Evolutionary conservation across 2,888 invertebrate genomes (phyloP), one percentile per base, ranked within the genome.

Genomic region (Lapara coniferarum): DNA sequence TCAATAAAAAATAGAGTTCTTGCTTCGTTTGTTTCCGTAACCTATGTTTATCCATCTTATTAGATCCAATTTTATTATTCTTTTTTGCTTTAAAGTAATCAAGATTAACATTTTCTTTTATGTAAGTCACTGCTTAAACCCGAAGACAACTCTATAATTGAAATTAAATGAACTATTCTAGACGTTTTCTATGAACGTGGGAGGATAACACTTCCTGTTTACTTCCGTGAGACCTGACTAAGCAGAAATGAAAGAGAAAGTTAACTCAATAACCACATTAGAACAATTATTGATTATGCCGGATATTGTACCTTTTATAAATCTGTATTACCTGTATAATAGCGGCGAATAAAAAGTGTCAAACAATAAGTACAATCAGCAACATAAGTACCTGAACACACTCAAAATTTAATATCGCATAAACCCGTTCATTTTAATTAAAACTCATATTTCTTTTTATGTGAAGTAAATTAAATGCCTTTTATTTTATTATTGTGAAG

Each of bases 161-260:
- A 16, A 59, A 59, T 2, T 2, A 44, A 16, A 16, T n/a, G 30
- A 44, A 44, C 2, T 14, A n/a, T 44, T 59, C 10, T 16, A 59
- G 44, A 10, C 19, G 10, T 63, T 46, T 8, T 46, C 13, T 68
- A 49, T 59, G 58, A 81, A 80, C 81, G 83, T 83, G 83, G 73
- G 80, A 78, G 56, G 73, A 70, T 71, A 69, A 71, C 14, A 69
- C 77, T 81, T 80, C 79, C 78, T 78, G 59, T 44, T 10, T 59
- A 72, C 77, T 82, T 82, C 82, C 82, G 80, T 78, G 81, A 81
- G 78, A 81, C 73, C 69, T 69, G 70, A 44, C 37, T 30, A 37
- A 66, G 13, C 37, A 69, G 16, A 63, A 68, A 59, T 59, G 44
- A 59, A 68, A 68, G 19, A 19, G 19, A 63, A 63, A 63, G 49